Percentiles rank a stretch among this genome's conserved stretches.
These are phyloP conservation scores for Leguminivora glycinivorella DNA, from an alignment of 1,140 invertebrate genomes.

Conservation along the genomic window DNA sequence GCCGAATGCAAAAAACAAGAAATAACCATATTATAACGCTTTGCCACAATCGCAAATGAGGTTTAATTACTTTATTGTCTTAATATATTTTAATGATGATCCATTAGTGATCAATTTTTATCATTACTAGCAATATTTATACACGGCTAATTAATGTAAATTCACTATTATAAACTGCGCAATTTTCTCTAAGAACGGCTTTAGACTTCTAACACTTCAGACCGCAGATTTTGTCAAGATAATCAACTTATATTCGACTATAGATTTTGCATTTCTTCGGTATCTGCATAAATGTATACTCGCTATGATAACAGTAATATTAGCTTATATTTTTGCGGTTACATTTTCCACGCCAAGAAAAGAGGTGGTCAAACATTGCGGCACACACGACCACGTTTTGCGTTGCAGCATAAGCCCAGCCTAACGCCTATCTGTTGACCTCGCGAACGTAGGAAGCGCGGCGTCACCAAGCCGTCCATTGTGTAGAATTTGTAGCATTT, in stretches of 20 bases:
- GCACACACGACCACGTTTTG: background rate
- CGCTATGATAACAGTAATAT: background rate
- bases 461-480: constrained; percentile 9
- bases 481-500: constrained; percentile 26
- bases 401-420: background rate
- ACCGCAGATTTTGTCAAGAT: too few relatives aligned
- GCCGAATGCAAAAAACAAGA: background rate
- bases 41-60: background rate
- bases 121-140: background rate
- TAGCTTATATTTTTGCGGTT: background rate
- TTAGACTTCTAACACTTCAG: too few relatives aligned
- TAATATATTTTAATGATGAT: background rate
- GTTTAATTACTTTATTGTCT: background rate
- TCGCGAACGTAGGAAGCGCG: constrained; percentile 21
- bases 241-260: too few relatives aligned
- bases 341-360: background rate
- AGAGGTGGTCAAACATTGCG: too few relatives aligned
- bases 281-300: background rate
- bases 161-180: background rate
- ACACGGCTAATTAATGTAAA: background rate
- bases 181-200: too few relatives aligned
- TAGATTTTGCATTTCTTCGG: background rate
- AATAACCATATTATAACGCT: background rate
- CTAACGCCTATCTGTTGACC: constrained; percentile 4
- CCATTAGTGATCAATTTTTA: background rate